Conservation (phyloP, 1,140 invertebrate species). For the Bombus superbus region DNA sequence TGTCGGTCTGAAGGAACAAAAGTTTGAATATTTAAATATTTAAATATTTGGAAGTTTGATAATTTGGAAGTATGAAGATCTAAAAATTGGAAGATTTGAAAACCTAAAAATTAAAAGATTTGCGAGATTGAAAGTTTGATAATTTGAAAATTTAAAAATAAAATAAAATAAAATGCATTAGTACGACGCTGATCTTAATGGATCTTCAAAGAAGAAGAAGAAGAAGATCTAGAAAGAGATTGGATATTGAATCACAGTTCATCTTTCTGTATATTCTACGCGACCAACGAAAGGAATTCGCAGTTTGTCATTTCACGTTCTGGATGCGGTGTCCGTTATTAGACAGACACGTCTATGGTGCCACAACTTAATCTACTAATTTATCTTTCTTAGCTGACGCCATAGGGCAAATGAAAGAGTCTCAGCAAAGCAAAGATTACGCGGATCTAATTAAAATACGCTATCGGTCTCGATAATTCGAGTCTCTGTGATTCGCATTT, state of each 20-base stretch:
- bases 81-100: not conserved
- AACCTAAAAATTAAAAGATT: too few relatives aligned
- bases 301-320: constrained; percentile 19
- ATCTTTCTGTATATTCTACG: too few relatives aligned
- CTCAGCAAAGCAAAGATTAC: constrained; percentile 22
- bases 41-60: not conserved
- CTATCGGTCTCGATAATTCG: constrained; percentile 30
- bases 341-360: not conserved
- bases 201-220: too few relatives aligned
- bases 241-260: too few relatives aligned
- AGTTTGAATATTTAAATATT: not conserved
- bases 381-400: constrained; percentile 50
- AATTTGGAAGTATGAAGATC: not conserved
- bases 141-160: too few relatives aligned
- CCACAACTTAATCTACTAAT: constrained; percentile 55
- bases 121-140: too few relatives aligned
- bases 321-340: not conserved
- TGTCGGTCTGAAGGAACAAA: not conserved
- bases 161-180: too few relatives aligned
- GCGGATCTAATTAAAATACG: constrained; percentile 57
- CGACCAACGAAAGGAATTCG: not conserved
- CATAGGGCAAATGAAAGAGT: constrained; percentile 18
- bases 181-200: too few relatives aligned
- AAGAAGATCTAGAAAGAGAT: too few relatives aligned
- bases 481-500: not conserved